Conservation (phyloP, 2,113 vertebrate genomes). For the Ariopsis seemanni region DNA sequence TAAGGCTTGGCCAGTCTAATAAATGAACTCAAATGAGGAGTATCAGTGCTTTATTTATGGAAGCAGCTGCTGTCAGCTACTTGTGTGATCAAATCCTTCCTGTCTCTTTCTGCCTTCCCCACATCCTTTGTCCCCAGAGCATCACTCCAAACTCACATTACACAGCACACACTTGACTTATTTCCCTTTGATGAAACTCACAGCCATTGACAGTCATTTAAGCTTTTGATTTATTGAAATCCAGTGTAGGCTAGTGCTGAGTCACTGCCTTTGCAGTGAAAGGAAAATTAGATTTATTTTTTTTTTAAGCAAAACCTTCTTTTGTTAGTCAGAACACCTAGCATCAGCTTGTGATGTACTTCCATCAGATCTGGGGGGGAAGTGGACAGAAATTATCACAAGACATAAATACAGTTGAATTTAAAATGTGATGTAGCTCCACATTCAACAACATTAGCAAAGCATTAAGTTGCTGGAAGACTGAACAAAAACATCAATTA, state of each 20-base stretch:
- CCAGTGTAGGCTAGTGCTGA: slow-evolving; percentile 42
- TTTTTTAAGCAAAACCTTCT: slow-evolving; percentile 13
- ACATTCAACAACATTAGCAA: background rate
- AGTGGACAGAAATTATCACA: background rate
- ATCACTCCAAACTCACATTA: slow-evolving; percentile 31
- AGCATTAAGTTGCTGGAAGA: slow-evolving; percentile 13
- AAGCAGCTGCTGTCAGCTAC: slow-evolving; percentile 28
- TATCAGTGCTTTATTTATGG: slow-evolving; percentile 16
- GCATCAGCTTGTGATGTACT: slow-evolving; percentile 38
- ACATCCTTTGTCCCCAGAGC: slow-evolving; percentile 11
- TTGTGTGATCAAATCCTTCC: slow-evolving; percentile 30
- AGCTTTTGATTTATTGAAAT: slow-evolving; percentile 51
- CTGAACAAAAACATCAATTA: slow-evolving; percentile 20
- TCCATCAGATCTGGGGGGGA: background rate
- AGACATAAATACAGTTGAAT: background rate
- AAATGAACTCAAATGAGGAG: slow-evolving; percentile 47
- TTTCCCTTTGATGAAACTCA: slow-evolving; percentile 40
- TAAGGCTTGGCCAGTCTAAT: slow-evolving; percentile 42
- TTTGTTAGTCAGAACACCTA: slow-evolving; percentile 30
- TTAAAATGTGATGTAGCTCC: background rate
- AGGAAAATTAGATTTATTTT: slow-evolving; percentile 36
- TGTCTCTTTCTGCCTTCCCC: background rate
- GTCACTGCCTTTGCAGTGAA: slow-evolving; percentile 42
- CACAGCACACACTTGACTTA: slow-evolving; percentile 43
- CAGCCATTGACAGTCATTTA: slow-evolving; percentile 40